Base-by-base conservation (phyloP, 2,797 vertebrate species). In the Peromyscus eremicus region DNA sequence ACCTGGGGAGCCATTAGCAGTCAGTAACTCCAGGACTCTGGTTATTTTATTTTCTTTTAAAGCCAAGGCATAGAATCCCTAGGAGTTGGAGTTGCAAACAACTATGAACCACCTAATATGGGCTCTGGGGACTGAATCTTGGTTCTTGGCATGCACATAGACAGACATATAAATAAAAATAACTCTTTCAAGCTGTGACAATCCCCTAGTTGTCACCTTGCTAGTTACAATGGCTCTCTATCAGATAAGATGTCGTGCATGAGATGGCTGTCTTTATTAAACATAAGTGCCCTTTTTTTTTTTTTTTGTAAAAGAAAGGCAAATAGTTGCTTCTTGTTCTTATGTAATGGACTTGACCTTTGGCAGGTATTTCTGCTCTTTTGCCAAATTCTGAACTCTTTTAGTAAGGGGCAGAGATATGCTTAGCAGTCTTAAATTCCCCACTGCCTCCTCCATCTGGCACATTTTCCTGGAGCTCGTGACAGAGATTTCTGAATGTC, bases 401-500 rank as follows among this genome's bases (percentile, higher is more conserved):
- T 95, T 92, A 92, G 87, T 81, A 83, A 96, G 68, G 77, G 60
- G 46, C 34, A 94, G 90, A 96, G 49, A 80, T 73, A 55, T 52
- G 43, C 87, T 89, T 73, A 92, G 90, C 86, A 94, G 86, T n/a
- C 37, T 89, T 89, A 75, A 91, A 89, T 95, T 93, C 87, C 85
- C 92, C 23, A 60, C 83, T 81, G 34, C 83, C 49, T 89, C 83
- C 11, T 57, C 95, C 97, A 95, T 96, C 95, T 97, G 96, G 97
- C 85, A 94, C n/a, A 79, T 93, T 96, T 93, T 96, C 85, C 75
- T 94, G 73, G 80, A 96, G 85, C 19, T 84, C 73, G 17, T 96
- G 97, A 97, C 94, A 95, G 76, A 91, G 82, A 92, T 71, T 95
- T 97, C 94, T 95, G 79, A 96, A 97, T 96, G 96, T 96, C 92